phyloP scores from a whole-genome alignment of 1,140 invertebrate species.

The Apis cerana region DNA sequence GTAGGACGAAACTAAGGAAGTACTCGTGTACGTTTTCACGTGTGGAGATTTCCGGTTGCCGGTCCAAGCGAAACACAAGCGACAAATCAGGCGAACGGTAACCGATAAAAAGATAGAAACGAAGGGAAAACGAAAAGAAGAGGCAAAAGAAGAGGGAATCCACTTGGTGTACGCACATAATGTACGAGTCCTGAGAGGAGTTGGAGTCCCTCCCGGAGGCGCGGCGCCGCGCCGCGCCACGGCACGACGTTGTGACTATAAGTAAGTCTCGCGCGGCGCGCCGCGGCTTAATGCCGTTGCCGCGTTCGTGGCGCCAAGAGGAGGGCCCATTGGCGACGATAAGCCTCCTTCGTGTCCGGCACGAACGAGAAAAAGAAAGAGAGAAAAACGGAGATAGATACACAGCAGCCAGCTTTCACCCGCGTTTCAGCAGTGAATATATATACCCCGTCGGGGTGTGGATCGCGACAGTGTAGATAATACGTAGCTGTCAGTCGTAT shows the following conservation, averaged over 20 bases:
- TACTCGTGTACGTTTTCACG: slow-evolving; percentile 2
- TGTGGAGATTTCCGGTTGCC: not conserved
- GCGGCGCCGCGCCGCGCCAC: slow-evolving; percentile 70
- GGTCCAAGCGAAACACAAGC: not conserved
- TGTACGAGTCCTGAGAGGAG: slow-evolving; percentile 63
- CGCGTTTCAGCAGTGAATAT: slow-evolving; percentile 53
- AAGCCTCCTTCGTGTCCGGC: slow-evolving; percentile 64
- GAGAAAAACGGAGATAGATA: slow-evolving; percentile 48
- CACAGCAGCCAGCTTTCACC: slow-evolving; percentile 59
- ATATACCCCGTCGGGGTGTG: slow-evolving; percentile 55
- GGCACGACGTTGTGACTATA: slow-evolving; percentile 72
- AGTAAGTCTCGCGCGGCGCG: slow-evolving; percentile 78
- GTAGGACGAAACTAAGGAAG: not conserved
- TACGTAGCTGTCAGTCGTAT: slow-evolving; percentile 60
- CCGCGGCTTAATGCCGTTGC: slow-evolving; percentile 78
- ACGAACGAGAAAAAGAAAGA: slow-evolving; percentile 48
- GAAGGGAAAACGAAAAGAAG: slow-evolving; percentile 15
- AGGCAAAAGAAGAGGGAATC: slow-evolving; percentile 42
- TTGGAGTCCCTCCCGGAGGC: slow-evolving; percentile 65
- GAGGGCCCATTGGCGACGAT: slow-evolving; percentile 70
- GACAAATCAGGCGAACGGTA: slow-evolving; percentile 29
- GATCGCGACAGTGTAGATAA: slow-evolving; percentile 62
- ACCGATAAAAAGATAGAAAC: slow-evolving; percentile 18
- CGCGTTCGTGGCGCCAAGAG: slow-evolving; percentile 79
- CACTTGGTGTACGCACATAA: slow-evolving; percentile 49